Conservation (phyloP, 2,113 vertebrate genomes). For the Toxotes jaculatrix region DNA sequence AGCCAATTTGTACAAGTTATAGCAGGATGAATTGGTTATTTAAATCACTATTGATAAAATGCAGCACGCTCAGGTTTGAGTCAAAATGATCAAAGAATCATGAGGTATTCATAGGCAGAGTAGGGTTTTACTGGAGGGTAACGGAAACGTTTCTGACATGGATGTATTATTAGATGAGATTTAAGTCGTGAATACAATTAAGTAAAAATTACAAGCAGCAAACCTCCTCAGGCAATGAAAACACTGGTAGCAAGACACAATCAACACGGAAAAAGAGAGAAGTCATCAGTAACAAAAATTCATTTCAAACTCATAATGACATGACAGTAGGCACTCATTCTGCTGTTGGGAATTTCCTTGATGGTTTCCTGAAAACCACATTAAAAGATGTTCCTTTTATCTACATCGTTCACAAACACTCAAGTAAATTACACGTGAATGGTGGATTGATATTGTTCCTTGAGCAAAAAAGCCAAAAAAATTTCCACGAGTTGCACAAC, state of each 20-base stretch:
- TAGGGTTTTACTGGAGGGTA: background rate
- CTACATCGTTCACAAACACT: slow-evolving; percentile 8
- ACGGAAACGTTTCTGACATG: slow-evolving; percentile 2
- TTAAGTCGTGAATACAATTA: slow-evolving; percentile 21
- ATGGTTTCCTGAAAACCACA: slow-evolving; percentile 11
- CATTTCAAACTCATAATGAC: slow-evolving; percentile 33
- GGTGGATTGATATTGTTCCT: background rate
- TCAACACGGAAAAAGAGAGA: background rate
- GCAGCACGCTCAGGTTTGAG: slow-evolving; percentile 27
- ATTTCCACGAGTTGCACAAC: background rate
- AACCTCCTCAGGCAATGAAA: slow-evolving; percentile 29
- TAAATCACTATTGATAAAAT: slow-evolving; percentile 50
- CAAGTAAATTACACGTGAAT: slow-evolving; percentile 17
- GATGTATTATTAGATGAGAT: slow-evolving; percentile 34
- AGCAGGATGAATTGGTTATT: slow-evolving; percentile 34
- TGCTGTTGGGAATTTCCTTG: background rate
- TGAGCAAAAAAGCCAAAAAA: background rate
- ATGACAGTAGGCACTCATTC: slow-evolving; percentile 7
- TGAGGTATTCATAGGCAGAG: slow-evolving; percentile 25
- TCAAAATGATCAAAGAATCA: slow-evolving; percentile 44
- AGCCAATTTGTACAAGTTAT: slow-evolving; percentile 30
- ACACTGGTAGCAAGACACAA: slow-evolving; percentile 17
- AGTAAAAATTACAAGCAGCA: slow-evolving; percentile 27
- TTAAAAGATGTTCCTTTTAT: slow-evolving; percentile 21
- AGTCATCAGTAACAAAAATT: slow-evolving; percentile 36